Conservation (phyloP, 2,797 vertebrate species). For the Philypnodon macrostomus region DNA sequence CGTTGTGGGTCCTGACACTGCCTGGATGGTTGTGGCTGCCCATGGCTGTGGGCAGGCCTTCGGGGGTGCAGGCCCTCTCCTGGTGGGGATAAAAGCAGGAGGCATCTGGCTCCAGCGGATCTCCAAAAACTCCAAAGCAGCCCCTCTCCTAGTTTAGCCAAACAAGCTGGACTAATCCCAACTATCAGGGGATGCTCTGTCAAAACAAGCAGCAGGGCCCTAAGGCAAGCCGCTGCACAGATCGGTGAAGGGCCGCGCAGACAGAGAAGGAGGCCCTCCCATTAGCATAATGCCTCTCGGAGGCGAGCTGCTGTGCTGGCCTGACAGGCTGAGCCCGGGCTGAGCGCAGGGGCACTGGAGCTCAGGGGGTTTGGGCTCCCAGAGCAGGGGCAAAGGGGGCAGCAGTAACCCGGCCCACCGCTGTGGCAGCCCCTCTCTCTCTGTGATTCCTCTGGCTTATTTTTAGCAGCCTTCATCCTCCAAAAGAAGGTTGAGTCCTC, state of each 20-base stretch:
- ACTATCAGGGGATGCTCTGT: slow-evolving; percentile 99
- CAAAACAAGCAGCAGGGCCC: slow-evolving; percentile 99
- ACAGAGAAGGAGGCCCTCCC: slow-evolving; percentile 66
- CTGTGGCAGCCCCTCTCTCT: slow-evolving; percentile 58
- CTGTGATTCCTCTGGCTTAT: slow-evolving; percentile 66
- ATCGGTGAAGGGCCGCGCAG: slow-evolving; percentile 83
- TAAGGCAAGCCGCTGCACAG: slow-evolving; percentile 94
- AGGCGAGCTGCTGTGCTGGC: slow-evolving; percentile 91
- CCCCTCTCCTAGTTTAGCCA: slow-evolving; percentile 93
- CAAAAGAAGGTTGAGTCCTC: slow-evolving; percentile 72
- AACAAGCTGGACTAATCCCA: slow-evolving; percentile 99
- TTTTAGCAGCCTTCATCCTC: slow-evolving; percentile 72
- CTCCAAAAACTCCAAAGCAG: slow-evolving; percentile 87
- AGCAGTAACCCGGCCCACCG: slow-evolving; percentile 68
- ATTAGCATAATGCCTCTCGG: slow-evolving; percentile 99
- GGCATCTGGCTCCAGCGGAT: slow-evolving; percentile 94
- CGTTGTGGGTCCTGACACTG: slow-evolving; percentile 73
- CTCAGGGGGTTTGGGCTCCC: slow-evolving; percentile 79
- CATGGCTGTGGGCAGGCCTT: slow-evolving; percentile 87
- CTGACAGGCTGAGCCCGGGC: slow-evolving; percentile 91
- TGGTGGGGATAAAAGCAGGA: slow-evolving; percentile 92
- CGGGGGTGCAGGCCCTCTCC: slow-evolving; percentile 80
- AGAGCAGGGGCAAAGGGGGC: slow-evolving; percentile 81
- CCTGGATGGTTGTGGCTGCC: slow-evolving; percentile 87
- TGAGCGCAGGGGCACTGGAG: slow-evolving; percentile 85